Conservation (phyloP, 2,888 invertebrate genomes). For the Scaeva pyrastri region DNA sequence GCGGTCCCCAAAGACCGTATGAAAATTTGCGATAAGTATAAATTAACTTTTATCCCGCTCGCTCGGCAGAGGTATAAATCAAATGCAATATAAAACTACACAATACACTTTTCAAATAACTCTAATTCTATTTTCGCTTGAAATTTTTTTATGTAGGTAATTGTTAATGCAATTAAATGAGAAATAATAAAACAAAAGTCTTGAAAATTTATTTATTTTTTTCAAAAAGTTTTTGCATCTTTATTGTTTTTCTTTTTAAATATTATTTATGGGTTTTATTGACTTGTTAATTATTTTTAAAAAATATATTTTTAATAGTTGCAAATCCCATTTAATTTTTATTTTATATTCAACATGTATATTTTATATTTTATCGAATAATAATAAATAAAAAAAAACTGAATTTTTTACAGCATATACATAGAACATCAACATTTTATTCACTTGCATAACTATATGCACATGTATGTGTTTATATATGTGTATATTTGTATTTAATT, state of each 20-base stretch:
- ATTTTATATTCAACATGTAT: constrained; percentile 10
- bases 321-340: constrained; percentile 68
- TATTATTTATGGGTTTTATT: constrained; percentile 73
- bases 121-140: constrained; percentile 14
- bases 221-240: constrained; percentile 35
- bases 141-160: constrained; percentile 6
- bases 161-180: constrained; percentile 8
- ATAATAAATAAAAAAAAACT: constrained; percentile 3
- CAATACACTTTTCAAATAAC: constrained; percentile 14
- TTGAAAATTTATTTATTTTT: constrained; percentile 61
- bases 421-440: constrained; percentile 23
- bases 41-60: constrained; percentile 33
- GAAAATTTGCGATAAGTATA: constrained; percentile 21
- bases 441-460: constrained; percentile 42
- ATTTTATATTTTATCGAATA: constrained; percentile 38
- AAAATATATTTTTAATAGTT: constrained; percentile 61
- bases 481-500: constrained; percentile 49
- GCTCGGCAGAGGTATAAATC: constrained; percentile 20
- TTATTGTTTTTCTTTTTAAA: constrained; percentile 47
- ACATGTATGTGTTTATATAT: constrained; percentile 39
- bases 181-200: constrained; percentile 27
- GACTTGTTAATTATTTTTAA: constrained; percentile 76
- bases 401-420: constrained; percentile 49
- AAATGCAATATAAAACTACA: constrained; percentile 55
- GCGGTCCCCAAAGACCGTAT: constrained; percentile 4